phyloP scores from a whole-genome alignment of 2,888 invertebrate species.

The Gerris lacustris region DNA sequence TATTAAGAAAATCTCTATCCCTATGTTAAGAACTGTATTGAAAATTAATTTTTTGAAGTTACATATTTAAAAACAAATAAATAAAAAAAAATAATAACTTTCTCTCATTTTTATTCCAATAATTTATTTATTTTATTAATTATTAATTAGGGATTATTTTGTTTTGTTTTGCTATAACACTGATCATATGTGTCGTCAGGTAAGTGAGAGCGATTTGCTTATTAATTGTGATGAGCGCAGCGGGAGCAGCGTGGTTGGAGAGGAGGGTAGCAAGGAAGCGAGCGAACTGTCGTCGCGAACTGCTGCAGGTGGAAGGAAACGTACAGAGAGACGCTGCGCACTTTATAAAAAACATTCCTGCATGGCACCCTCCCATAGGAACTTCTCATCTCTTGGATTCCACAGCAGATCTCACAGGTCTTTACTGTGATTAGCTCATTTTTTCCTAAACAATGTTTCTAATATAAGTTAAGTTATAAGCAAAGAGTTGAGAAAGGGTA shows the following conservation, averaged over 20 bases:
- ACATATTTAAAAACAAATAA: too few species aligned
- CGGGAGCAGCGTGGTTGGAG: background rate
- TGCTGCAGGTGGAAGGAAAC: background rate
- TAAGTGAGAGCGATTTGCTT: background rate
- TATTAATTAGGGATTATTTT: too few species aligned
- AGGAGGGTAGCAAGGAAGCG: background rate
- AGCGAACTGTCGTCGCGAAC: background rate
- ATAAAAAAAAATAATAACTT: too few species aligned
- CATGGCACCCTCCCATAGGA: background rate
- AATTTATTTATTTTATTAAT: too few species aligned
- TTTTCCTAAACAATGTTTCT: too few species aligned
- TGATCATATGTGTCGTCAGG: background rate
- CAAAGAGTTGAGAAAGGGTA: too few species aligned
- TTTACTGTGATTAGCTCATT: background rate
- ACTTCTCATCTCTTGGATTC: background rate
- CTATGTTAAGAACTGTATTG: too few species aligned
- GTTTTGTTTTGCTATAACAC: too few species aligned
- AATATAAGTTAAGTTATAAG: too few species aligned
- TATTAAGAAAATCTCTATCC: too few species aligned
- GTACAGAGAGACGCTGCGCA: background rate
- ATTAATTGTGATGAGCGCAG: background rate
- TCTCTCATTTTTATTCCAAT: too few species aligned
- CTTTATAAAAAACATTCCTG: background rate
- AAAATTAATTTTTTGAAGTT: too few species aligned
- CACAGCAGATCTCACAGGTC: background rate